A percentile compares a stretch with the other conserved stretches of the same genome.
These are phyloP conservation scores for Hippolais icterina DNA, from an alignment of 2,113 vertebrate genomes.

Conservation along the genomic window DNA sequence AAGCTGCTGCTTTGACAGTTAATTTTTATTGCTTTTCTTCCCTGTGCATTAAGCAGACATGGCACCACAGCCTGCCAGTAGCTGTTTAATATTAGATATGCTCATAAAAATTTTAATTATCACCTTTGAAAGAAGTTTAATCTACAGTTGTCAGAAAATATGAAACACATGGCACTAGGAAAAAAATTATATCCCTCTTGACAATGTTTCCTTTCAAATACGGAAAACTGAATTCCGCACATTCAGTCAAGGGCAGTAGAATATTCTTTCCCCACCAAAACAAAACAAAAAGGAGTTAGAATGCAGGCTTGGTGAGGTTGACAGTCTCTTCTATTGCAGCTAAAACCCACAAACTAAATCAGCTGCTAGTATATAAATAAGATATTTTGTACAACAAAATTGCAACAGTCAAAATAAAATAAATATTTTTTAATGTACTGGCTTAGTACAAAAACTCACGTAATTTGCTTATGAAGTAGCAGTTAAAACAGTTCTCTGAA, in stretches of 20 bases:
- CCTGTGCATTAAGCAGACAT: conserved; percentile 39
- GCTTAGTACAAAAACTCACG: neutral
- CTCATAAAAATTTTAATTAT: conserved; percentile 70
- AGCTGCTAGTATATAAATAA: neutral
- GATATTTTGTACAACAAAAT: neutral
- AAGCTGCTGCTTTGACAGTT: conserved; percentile 56
- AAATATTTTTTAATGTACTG: neutral
- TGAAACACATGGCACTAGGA: conserved; percentile 25
- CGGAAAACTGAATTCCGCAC: neutral
- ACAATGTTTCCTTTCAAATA: conserved; percentile 33
- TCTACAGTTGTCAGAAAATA: conserved; percentile 60
- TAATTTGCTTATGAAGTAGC: neutral
- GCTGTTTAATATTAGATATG: conserved; percentile 66
- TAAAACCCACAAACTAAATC: neutral
- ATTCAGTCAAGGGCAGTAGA: neutral
- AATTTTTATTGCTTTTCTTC: conserved; percentile 57
- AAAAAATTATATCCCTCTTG: conserved; percentile 27
- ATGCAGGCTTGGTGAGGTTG: neutral
- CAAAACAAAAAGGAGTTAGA: neutral
- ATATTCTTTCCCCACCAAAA: neutral
- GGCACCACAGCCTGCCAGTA: conserved; percentile 19
- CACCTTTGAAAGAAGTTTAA: conserved; percentile 63
- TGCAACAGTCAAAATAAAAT: neutral
- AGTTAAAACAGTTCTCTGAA: neutral
- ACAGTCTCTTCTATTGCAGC: neutral